Conservation (phyloP, 2,797 vertebrate species). For the Spinus pinus region DNA sequence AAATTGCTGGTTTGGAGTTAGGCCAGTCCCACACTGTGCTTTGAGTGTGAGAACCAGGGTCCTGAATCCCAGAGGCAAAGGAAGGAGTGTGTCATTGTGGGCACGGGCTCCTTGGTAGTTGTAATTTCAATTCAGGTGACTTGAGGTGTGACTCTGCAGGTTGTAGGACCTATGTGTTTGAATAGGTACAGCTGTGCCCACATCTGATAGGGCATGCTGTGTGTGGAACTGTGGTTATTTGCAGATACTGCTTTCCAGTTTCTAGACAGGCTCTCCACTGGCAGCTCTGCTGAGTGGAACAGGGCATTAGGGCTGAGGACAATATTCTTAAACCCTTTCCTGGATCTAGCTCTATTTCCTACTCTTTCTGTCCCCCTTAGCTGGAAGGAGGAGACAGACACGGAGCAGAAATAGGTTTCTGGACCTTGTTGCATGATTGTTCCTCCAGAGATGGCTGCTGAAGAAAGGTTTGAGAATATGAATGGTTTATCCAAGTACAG, state of each 20-base stretch:
- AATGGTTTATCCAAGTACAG: background rate
- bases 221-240: background rate
- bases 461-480: background rate
- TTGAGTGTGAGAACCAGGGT: background rate
- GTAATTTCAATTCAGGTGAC: background rate
- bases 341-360: background rate
- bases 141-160: background rate
- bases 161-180: background rate
- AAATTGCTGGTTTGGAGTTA: background rate
- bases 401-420: background rate
- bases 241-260: background rate
- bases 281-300: background rate
- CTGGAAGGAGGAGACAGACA: background rate
- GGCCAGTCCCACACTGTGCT: background rate
- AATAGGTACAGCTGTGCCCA: background rate
- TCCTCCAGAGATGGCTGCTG: background rate
- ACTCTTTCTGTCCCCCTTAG: background rate
- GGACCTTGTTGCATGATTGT: background rate
- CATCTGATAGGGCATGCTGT: background rate
- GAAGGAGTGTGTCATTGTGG: background rate
- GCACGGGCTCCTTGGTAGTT: background rate
- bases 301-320: background rate
- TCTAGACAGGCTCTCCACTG: background rate
- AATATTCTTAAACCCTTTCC: background rate
- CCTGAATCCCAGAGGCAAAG: background rate